phyloP scores from a whole-genome alignment of 2,113 vertebrate genomes.

The Hoplias malabaricus region DNA sequence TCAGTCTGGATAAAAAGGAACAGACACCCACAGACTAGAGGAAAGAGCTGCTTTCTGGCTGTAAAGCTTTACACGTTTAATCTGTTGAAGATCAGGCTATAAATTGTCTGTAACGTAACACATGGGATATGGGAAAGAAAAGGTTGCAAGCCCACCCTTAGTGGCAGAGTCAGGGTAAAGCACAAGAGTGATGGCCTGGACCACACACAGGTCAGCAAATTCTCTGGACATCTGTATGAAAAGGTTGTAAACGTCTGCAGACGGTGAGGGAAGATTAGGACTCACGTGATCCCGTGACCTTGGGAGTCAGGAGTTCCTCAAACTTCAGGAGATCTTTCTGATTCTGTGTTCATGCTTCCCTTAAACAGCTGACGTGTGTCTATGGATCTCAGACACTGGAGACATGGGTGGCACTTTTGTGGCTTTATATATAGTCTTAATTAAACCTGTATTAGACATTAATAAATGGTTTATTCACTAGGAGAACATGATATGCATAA shows the following conservation, averaged over 20 bases:
- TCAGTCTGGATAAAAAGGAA: slow-evolving; percentile 20
- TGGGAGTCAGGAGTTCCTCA: slow-evolving; percentile 42
- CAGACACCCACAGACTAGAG: slow-evolving; percentile 2
- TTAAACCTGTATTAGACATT: too few relatives aligned
- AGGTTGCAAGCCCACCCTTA: slow-evolving; percentile 30
- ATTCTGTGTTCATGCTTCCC: slow-evolving; percentile 43
- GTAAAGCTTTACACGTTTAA: slow-evolving; percentile 20
- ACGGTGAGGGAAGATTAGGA: slow-evolving; percentile 48
- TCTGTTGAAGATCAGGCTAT: neutral
- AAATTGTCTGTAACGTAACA: slow-evolving; percentile 30
- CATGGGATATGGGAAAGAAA: slow-evolving; percentile 13
- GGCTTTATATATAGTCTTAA: too few relatives aligned
- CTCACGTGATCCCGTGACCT: slow-evolving; percentile 45
- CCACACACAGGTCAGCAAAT: slow-evolving; percentile 63
- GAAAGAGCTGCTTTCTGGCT: slow-evolving; percentile 9
- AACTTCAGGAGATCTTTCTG: slow-evolving; percentile 51
- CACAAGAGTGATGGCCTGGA: slow-evolving; percentile 26
- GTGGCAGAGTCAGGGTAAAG: slow-evolving; percentile 7
- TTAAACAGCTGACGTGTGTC: neutral
- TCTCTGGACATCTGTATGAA: slow-evolving; percentile 50
- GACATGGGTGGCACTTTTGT: too few relatives aligned
- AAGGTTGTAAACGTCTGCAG: slow-evolving; percentile 53
- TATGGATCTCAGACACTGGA: too few relatives aligned
- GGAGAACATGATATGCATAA: too few relatives aligned
- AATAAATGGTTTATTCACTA: too few relatives aligned